These are phyloP conservation scores for Cydia amplana DNA, from an alignment of 1,140 invertebrate species.

Conservation along the genomic window DNA sequence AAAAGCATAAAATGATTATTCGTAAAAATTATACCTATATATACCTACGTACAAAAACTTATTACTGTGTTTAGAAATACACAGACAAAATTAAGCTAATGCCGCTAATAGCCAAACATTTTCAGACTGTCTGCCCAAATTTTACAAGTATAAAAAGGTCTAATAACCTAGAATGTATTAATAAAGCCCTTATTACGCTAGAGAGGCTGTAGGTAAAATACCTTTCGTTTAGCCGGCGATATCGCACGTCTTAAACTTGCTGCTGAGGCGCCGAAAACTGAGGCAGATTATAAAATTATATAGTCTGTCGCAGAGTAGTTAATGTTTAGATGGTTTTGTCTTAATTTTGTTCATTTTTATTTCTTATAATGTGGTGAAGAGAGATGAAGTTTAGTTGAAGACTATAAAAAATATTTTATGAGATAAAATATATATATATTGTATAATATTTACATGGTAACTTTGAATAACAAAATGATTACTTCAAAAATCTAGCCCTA, in stretches of 20 bases:
- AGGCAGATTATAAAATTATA: conserved; percentile 22
- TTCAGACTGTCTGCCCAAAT: no score
- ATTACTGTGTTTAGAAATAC: no score
- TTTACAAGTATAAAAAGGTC: neutral
- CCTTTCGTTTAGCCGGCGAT: conserved; percentile 17
- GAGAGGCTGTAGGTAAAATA: neutral
- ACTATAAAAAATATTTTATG: no score
- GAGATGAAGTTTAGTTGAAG: neutral
- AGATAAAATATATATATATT: no score
- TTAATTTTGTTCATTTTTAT: neutral
- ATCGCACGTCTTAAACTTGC: conserved; percentile 9
- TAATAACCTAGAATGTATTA: neutral
- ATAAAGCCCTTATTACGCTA: neutral
- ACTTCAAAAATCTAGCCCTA: no score
- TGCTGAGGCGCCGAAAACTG: conserved; percentile 21
- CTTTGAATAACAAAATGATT: no score
- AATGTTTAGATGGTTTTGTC: neutral
- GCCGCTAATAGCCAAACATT: no score
- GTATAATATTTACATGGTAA: no score
- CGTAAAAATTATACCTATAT: no score
- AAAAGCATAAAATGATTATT: no score
- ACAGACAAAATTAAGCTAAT: no score
- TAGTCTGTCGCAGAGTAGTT: conserved; percentile 16
- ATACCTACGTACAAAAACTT: no score
- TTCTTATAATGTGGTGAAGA: neutral